Conservation (phyloP, 2,797 vertebrate genomes). For the Synanceia verrucosa region DNA sequence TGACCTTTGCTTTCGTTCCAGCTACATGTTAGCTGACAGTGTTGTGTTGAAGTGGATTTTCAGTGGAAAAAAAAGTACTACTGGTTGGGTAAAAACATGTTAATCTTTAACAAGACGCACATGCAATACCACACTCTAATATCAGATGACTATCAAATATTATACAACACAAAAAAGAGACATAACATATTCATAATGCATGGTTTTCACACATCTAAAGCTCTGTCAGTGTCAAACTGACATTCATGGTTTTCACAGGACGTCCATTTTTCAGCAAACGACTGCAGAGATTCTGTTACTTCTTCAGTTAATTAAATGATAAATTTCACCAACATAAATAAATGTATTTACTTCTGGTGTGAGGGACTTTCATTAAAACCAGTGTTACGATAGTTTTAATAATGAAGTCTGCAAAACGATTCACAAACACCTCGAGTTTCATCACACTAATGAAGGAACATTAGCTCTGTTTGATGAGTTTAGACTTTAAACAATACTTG, state of each 20-base stretch:
- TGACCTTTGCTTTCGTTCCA: neutral
- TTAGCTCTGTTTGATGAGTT: conserved; percentile 64
- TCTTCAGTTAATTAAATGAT: neutral
- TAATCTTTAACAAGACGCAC: neutral
- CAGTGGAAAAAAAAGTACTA: neutral
- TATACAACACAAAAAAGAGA: no score
- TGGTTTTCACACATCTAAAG: no score
- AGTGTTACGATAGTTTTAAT: conserved; percentile 44
- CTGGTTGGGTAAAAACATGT: neutral
- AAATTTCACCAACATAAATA: neutral
- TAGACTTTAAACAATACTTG: conserved; percentile 72
- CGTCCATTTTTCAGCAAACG: neutral
- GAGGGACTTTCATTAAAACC: conserved; percentile 47
- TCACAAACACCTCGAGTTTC: conserved; percentile 26
- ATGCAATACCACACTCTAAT: neutral
- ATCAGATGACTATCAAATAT: neutral
- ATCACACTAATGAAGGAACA: conserved; percentile 59
- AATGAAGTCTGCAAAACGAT: conserved; percentile 25
- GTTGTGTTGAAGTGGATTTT: neutral
- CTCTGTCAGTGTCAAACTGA: no score
- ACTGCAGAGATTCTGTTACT: neutral
- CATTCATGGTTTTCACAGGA: no score
- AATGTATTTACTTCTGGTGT: conserved; percentile 16
- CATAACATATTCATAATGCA: no score
- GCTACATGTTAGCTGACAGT: neutral